Base-by-base conservation (phyloP, 2,797 vertebrate species). In the Anguilla obscura region DNA sequence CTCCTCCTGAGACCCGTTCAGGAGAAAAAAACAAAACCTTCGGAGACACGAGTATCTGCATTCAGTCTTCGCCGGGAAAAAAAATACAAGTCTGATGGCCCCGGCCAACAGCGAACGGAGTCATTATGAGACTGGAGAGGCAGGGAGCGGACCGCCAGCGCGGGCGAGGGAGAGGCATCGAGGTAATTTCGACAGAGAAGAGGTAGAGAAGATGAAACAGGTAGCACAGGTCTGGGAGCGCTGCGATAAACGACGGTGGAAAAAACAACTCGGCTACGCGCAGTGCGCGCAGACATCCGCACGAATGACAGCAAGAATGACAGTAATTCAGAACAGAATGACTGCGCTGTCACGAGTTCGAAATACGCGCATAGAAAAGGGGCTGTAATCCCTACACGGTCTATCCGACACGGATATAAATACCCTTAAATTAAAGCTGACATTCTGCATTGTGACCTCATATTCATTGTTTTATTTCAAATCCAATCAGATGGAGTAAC, bases 1-100 rank as follows among this genome's bases (percentile, higher is more conserved):
- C 45, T 80, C 40, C 40, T 45, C 76, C 24, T 82, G 79, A 48
- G n/a, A n/a, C 79, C 79, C n/a, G 79, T 50, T 82, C 79, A 40
- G 36, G 36, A 10, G 1, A 50, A 82, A 1, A 24, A 24, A 76
- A 76, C 36, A 6, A 6, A 82, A 82, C 40, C 79, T 82, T 82
- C 40, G 1, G 40, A 82, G 79, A 82, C 79, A 48, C 6, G 40
- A 82, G 50, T 10, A 24, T n/a, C 79, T 50, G 79, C 79, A 50
- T 50, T 82, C 45, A 7, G 10, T 40, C 74, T 16, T 16, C 3
- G 36, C 2, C 36, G 36, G 36, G 36, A 3, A 4, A 5, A 0
- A 21, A 82, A 50, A 50, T 36, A 50, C 5, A 50, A 82, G 79
- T 82, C 79, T 10, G 40, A 82, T 3, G 79, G 40, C 45, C n/a